A percentile compares a stretch with the other conserved stretches of the same genome.
Conservation (phyloP, 2,888 invertebrate genomes). For the Luperina testacea region DNA sequence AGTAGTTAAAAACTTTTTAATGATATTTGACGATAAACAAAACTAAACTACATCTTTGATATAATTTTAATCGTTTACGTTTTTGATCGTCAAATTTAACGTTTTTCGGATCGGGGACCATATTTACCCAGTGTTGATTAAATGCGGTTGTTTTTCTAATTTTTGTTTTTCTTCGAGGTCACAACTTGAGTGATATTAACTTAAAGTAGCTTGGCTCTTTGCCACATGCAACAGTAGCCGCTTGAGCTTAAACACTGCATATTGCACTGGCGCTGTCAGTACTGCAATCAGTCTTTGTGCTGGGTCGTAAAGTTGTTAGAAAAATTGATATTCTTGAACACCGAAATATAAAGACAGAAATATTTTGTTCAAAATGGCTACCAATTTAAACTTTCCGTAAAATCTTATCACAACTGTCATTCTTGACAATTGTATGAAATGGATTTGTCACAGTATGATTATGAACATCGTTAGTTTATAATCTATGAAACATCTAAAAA, state of each 20-base stretch:
- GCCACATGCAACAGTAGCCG: constrained; percentile 42
- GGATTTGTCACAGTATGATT: background rate
- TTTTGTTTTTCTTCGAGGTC: background rate
- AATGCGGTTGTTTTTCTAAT: background rate
- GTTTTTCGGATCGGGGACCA: background rate
- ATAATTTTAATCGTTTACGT: background rate
- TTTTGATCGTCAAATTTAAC: background rate
- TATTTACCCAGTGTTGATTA: background rate
- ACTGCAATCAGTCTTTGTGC: constrained; percentile 32
- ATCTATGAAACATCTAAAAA: no score
- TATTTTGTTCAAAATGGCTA: background rate
- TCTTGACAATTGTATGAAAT: no score
- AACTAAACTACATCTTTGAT: background rate
- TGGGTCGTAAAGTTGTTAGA: constrained; percentile 7
- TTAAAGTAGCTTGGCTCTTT: constrained; percentile 41
- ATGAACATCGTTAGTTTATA: background rate
- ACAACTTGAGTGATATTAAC: constrained; percentile 29
- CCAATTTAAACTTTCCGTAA: background rate
- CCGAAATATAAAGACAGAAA: background rate
- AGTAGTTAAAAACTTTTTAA: background rate
- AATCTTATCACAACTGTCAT: background rate
- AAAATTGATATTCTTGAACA: constrained; percentile 15
- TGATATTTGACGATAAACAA: background rate
- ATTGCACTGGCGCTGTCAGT: constrained; percentile 37
- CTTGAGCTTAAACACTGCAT: constrained; percentile 31